Base-by-base conservation (phyloP, 2,113 vertebrate species). In the Carassius gibelio region DNA sequence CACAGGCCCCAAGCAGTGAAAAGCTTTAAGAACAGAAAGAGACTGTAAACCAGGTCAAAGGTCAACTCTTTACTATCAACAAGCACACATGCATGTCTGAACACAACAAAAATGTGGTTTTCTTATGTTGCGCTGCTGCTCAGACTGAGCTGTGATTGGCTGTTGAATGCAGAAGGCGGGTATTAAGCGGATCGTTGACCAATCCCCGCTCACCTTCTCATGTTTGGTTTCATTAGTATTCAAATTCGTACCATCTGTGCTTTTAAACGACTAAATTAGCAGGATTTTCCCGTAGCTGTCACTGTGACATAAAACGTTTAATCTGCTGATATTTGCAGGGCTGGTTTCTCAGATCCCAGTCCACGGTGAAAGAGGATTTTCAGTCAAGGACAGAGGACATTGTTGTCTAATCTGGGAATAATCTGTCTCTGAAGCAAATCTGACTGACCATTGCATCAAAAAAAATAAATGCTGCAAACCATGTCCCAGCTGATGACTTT, bases 131-230 rank as follows among this genome's bases (percentile, higher is more conserved):
- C 26, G 26, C 45, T 50, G 15, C 30, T 69, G 23, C n/a, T 81
- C n/a, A 81, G 23, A 52, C 61, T 81, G 61, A 68, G 5, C 42
- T 81, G 79, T 69, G 62, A 81, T 81, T 52, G 79, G 79, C 45
- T 69, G 79, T n/a, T 8, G 26, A 45, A 52, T 21, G 0, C 62
- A 66, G 17, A 34, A 3, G 57, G 62, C 1, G 21, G 62, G 26
- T 26, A 19, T 80, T 80, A 48, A 23, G n/a, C 48, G 13, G 9
- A 61, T 21, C 34, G 11, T 61, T 81, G 34, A 21, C 55, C 77
- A 66, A 62, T 42, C 59, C 38, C n/a, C 48, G 61, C 38, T 34
- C 23, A 79, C 50, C 34, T 38, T 5, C 26, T 3, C 64, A 52
- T 50, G 64, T 82, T 69, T 55, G 64, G 45, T 38, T 74, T 57